Evolutionary conservation across 2,113 vertebrate species (phyloP).

Genomic region (Odocoileus virginianus): DNA sequence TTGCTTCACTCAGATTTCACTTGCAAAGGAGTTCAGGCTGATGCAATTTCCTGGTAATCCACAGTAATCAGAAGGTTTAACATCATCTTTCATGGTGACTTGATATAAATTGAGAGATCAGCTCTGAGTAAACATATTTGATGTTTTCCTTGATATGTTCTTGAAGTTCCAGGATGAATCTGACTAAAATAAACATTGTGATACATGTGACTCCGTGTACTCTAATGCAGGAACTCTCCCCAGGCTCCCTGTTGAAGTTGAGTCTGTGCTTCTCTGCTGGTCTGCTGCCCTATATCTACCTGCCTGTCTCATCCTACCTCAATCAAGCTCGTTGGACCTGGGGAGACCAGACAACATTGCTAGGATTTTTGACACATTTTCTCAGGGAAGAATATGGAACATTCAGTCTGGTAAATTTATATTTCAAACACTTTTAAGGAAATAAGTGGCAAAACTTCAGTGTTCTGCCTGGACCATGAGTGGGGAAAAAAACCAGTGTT

Average conservation of each 20-base stretch:
- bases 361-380: constrained; percentile 93
- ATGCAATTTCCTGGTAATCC: constrained; percentile 83
- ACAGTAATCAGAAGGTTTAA: constrained; percentile 77
- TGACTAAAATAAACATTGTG: constrained; percentile 71
- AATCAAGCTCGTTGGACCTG: constrained; percentile 94
- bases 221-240: constrained; percentile 88
- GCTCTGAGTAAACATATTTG: constrained; percentile 80
- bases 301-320: constrained; percentile 91
- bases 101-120: constrained; percentile 82
- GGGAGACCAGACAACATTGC: constrained; percentile 96
- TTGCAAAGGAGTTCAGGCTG: constrained; percentile 81
- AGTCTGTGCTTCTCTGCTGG: constrained; percentile 86
- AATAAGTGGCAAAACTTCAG: background rate
- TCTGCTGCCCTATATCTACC: constrained; percentile 92
- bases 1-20: constrained; percentile 82
- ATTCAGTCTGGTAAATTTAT: constrained; percentile 90
- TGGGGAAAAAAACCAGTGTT: background rate
- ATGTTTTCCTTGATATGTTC: constrained; percentile 79
- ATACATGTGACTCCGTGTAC: constrained; percentile 51
- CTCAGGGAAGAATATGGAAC: constrained; percentile 98
- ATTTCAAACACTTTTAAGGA: background rate
- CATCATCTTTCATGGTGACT: constrained; percentile 78
- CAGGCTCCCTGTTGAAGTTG: constrained; percentile 80
- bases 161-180: constrained; percentile 75
- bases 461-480: background rate